Percentiles rank a stretch among this genome's conserved stretches.
Evolutionary conservation across 1,140 invertebrate species (phyloP).

Genomic region (Drosophila aff.): DNA sequence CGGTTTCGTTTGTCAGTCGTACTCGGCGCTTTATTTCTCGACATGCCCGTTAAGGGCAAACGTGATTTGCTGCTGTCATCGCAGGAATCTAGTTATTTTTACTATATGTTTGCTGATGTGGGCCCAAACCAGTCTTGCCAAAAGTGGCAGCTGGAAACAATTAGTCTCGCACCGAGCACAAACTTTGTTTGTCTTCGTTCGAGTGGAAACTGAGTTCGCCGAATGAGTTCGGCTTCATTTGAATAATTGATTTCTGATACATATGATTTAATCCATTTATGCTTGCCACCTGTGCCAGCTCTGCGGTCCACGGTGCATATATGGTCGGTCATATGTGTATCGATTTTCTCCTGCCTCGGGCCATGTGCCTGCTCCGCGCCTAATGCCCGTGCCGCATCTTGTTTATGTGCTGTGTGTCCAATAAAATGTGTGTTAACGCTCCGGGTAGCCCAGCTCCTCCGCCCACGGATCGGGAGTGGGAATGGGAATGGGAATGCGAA

Average conservation of each 20-base stretch:
- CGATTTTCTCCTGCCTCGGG: slow-evolving; percentile 50
- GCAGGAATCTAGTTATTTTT: slow-evolving; percentile 13
- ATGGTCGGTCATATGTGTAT: slow-evolving; percentile 53
- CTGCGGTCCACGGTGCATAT: slow-evolving; percentile 1
- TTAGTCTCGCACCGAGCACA: slow-evolving; percentile 17
- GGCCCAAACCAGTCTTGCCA: slow-evolving; percentile 46
- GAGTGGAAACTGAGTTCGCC: slow-evolving; percentile 13
- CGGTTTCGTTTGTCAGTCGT: slow-evolving; percentile 2
- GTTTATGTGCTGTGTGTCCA: slow-evolving; percentile 63
- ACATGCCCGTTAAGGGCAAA: slow-evolving; percentile 49
- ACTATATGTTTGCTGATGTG: slow-evolving; percentile 23
- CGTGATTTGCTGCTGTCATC: slow-evolving; percentile 16
- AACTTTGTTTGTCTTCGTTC: slow-evolving; percentile 18
- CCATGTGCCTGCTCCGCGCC: slow-evolving; percentile 26
- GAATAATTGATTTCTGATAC: slow-evolving; percentile 31
- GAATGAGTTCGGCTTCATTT: slow-evolving; percentile 10
- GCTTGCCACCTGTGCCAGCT: slow-evolving; percentile 5
- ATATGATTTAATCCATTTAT: slow-evolving; percentile 21
- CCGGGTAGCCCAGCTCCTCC: slow-evolving; percentile 37
- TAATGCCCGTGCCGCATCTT: slow-evolving; percentile 53
- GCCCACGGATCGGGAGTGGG: slow-evolving; percentile 10
- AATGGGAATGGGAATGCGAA: not conserved
- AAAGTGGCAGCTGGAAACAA: slow-evolving; percentile 21
- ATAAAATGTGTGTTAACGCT: slow-evolving; percentile 73
- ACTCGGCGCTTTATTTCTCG: slow-evolving; percentile 7